phyloP scores from a whole-genome alignment of 2,113 vertebrate species.

The Pygathrix nemaeus region DNA sequence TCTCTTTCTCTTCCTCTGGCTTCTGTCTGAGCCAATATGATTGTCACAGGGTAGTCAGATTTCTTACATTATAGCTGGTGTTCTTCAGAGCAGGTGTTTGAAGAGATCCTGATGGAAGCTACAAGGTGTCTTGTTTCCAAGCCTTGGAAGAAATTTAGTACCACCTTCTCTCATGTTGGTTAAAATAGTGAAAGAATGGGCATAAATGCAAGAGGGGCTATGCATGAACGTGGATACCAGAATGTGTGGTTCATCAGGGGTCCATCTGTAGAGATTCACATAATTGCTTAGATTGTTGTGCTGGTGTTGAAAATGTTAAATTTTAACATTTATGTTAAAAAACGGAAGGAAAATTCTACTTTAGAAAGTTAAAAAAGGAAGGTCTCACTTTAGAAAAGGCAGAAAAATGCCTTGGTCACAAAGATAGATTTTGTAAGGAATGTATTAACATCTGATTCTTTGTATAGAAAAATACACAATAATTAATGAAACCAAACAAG shows the following conservation, averaged over 20 bases:
- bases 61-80: neutral
- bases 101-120: neutral
- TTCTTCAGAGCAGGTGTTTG: neutral
- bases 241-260: rapidly evolving
- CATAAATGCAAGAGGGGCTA: neutral
- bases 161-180: neutral
- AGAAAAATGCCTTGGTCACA: neutral
- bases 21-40: neutral
- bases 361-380: neutral
- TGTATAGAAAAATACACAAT: neutral
- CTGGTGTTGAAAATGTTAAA: neutral
- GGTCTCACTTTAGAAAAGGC: neutral
- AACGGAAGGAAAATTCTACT: too few species aligned
- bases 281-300: neutral
- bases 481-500: neutral
- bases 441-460: neutral
- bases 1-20: neutral
- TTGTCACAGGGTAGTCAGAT: neutral
- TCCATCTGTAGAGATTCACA: neutral
- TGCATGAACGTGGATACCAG: neutral
- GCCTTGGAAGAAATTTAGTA: neutral
- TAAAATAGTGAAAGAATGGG: neutral
- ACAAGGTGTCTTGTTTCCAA: neutral
- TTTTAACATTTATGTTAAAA: too few species aligned
- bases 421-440: neutral